Conservation (phyloP, 2,888 invertebrate species). For the Hydroisotoma schaefferi region DNA sequence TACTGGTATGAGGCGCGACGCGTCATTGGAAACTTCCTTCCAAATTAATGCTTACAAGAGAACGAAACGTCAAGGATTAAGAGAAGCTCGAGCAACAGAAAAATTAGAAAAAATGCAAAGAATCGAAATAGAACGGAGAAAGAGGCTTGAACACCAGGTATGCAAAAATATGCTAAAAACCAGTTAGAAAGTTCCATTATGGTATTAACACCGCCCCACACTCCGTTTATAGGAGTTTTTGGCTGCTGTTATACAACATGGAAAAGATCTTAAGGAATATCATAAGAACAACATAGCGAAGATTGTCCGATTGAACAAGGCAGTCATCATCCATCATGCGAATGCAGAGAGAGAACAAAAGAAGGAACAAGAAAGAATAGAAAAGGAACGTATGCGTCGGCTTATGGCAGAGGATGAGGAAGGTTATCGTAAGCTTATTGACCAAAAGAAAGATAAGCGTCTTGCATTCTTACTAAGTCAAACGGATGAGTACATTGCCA, state of each 20-base stretch:
- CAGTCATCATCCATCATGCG: conserved; percentile 60
- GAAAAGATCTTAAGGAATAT: conserved; percentile 61
- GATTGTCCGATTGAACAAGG: conserved; percentile 58
- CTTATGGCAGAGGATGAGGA: conserved; percentile 56
- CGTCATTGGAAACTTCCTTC: conserved; percentile 61
- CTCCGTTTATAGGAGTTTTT: conserved; percentile 61
- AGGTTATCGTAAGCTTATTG: conserved; percentile 58
- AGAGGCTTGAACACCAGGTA: conserved; percentile 60
- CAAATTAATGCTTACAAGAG: conserved; percentile 62
- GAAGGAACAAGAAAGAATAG: conserved; percentile 63
- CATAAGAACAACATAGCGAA: conserved; percentile 57
- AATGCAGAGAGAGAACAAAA: conserved; percentile 64
- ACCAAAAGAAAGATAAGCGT: conserved; percentile 65
- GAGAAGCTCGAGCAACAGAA: conserved; percentile 63
- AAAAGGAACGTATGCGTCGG: conserved; percentile 62
- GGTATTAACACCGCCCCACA: no score
- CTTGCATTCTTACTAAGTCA: conserved; percentile 61
- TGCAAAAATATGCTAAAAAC: no score
- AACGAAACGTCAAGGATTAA: conserved; percentile 60
- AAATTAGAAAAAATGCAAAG: conserved; percentile 64
- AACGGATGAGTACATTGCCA: conserved; percentile 63
- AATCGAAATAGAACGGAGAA: conserved; percentile 60
- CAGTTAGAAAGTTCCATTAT: no score
- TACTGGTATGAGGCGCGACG: conserved; percentile 58
- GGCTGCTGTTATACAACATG: conserved; percentile 60